Conservation (phyloP, 2,888 invertebrate species). For the Phengaris alcon region DNA sequence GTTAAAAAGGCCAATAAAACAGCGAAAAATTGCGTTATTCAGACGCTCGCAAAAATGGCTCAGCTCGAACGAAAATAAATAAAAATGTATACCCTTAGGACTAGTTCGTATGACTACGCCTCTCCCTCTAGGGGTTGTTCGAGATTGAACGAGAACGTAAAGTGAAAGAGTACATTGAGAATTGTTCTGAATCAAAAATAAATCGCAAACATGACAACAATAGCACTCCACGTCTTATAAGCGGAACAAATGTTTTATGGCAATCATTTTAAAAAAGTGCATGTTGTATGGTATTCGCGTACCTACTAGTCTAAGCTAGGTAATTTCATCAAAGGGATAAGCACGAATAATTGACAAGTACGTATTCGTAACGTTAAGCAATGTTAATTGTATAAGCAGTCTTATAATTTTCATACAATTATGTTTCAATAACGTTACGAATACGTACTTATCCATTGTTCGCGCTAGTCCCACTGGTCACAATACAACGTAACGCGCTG, state of each 20-base stretch:
- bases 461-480: not conserved
- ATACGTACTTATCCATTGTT: too few species aligned
- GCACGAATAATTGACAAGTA: too few species aligned
- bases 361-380: too few species aligned
- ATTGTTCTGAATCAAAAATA: constrained; percentile 9
- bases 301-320: not conserved
- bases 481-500: not conserved
- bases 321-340: too few species aligned
- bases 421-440: too few species aligned
- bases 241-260: not conserved
- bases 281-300: not conserved
- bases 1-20: not conserved
- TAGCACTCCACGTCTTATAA: constrained; percentile 9
- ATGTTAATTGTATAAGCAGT: too few species aligned
- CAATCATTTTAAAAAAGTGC: not conserved
- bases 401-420: too few species aligned
- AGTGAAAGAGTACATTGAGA: not conserved
- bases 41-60: not conserved
- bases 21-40: not conserved
- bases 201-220: constrained; percentile 11
- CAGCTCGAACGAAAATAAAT: constrained; percentile 11
- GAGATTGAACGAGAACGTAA: constrained; percentile 16
- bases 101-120: constrained; percentile 17
- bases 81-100: constrained; percentile 2
- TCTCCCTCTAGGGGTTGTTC: constrained; percentile 12